Evolutionary conservation across 2,888 invertebrate genomes (phyloP).

Genomic region (Cotesia congregata): DNA sequence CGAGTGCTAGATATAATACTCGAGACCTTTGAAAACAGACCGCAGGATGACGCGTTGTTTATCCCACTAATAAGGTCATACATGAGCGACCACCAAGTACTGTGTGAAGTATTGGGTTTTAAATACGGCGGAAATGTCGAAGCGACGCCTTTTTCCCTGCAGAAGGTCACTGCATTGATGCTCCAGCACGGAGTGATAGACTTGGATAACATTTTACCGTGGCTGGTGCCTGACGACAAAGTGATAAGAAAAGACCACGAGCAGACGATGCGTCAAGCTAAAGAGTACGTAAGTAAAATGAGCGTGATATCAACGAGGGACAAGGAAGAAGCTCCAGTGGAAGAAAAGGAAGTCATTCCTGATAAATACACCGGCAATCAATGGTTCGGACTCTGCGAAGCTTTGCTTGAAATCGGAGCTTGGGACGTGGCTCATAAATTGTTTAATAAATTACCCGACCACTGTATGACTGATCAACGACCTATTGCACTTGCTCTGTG

Average conservation of each 20-base stretch:
- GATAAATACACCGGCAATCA: constrained; percentile 81
- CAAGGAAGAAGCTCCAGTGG: constrained; percentile 76
- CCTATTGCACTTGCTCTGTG: constrained; percentile 86
- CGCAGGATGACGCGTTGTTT: constrained; percentile 84
- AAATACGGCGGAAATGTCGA: constrained; percentile 80
- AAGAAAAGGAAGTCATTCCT: constrained; percentile 79
- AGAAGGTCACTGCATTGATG: constrained; percentile 90
- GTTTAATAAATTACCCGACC: constrained; percentile 86
- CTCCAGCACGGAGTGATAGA: constrained; percentile 89
- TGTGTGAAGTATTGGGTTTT: constrained; percentile 95
- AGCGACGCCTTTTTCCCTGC: constrained; percentile 85
- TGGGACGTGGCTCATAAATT: constrained; percentile 90
- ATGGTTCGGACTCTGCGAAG: constrained; percentile 93
- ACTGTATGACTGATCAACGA: constrained; percentile 82
- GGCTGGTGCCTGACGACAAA: constrained; percentile 91
- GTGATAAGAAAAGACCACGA: constrained; percentile 86
- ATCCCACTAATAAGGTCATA: constrained; percentile 89
- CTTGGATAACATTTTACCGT: constrained; percentile 90
- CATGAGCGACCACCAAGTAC: constrained; percentile 88
- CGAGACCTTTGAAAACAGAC: constrained; percentile 94
- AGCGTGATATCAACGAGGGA: constrained; percentile 87
- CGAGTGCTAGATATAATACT: constrained; percentile 95
- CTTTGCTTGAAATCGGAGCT: constrained; percentile 88
- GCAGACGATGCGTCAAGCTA: constrained; percentile 84
- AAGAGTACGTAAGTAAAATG: constrained; percentile 89